Base-by-base conservation (phyloP, 2,113 vertebrate species). In the Dendropsophus ebraccatus region DNA sequence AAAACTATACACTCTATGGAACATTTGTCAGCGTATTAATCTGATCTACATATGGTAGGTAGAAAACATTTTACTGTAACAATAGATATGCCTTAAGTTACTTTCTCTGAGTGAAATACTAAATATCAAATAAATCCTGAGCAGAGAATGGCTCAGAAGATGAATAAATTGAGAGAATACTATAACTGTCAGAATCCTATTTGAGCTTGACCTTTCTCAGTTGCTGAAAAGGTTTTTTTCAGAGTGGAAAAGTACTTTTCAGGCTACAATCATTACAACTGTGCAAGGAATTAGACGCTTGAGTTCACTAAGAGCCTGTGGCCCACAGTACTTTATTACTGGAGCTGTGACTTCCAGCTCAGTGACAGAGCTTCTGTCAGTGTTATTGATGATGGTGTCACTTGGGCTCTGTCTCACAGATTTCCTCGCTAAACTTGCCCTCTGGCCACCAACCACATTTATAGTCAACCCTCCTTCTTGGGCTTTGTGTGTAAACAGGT, bases 291-390 rank as follows among this genome's bases (percentile, higher is more conserved):
- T 86, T 80, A 86, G 65, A 86, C 65, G 84, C 84, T 70, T 86
- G 84, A 86, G 76, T 80, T 86, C 76, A 86, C 84, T 86, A 86
- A 86, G 35, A 86, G 84, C 84, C 84, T 73, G 65, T 86, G 84
- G 84, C 84, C 65, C 30, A 67, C 76, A 60, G 77, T 80, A 69
- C 76, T 86, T 86, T 78, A 81, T 80, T 80, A 80, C 76, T 72
- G 32, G 35, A 73, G 65, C 76, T 73, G 76, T 47, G 84, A 80
- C 84, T 79, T 49, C 62, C 14, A 69, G 47, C 84, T 58, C 60
- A 30, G 65, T 81, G 84, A 72, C 52, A 60, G 49, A 80, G 76
- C 76, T 58, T 67, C 84, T 81, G 84, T 81, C 77, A 73, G 65
- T 21, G 30, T 86, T 86, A 86, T 86, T 86, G 77, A 86, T 86